Conservation (phyloP, 2,113 vertebrate genomes). For the Zosterops borbonicus region DNA sequence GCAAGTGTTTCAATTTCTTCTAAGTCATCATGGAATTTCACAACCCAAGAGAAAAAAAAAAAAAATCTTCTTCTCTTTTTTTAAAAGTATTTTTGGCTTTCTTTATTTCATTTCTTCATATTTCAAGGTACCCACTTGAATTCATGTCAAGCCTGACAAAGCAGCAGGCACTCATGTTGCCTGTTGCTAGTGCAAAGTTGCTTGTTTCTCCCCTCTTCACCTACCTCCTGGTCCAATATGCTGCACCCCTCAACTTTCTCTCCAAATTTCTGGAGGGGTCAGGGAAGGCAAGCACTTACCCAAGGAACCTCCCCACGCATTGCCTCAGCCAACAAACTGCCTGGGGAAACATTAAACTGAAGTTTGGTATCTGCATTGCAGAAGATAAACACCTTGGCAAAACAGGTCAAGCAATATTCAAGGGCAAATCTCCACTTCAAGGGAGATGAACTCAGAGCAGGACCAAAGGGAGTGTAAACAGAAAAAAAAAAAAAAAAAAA, state of each 20-base stretch:
- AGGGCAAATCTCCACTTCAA: slow-evolving; percentile 20
- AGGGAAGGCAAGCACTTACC: neutral
- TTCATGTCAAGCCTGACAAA: rapidly evolving
- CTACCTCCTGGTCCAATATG: neutral
- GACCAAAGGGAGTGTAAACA: neutral
- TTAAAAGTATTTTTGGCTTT: neutral
- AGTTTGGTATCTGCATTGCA: slow-evolving; percentile 35
- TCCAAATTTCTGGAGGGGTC: neutral
- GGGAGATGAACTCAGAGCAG: neutral
- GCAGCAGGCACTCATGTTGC: neutral
- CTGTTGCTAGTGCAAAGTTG: neutral
- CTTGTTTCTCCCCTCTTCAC: neutral
- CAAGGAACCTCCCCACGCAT: rapidly evolving
- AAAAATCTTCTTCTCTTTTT: neutral
- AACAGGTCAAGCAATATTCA: slow-evolving; percentile 15
- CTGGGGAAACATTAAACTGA: neutral
- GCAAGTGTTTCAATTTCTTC: neutral
- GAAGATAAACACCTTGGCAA: slow-evolving; percentile 36
- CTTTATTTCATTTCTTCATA: too few species aligned
- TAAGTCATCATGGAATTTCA: neutral
- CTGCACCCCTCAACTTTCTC: neutral
- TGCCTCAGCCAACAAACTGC: neutral
- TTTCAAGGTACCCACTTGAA: neutral
- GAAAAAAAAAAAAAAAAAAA: neutral
- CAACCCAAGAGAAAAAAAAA: neutral